A percentile compares a stretch with the other conserved stretches of the same genome.
Conservation (phyloP, 1,140 invertebrate species). For the Drosophila tristis region DNA sequence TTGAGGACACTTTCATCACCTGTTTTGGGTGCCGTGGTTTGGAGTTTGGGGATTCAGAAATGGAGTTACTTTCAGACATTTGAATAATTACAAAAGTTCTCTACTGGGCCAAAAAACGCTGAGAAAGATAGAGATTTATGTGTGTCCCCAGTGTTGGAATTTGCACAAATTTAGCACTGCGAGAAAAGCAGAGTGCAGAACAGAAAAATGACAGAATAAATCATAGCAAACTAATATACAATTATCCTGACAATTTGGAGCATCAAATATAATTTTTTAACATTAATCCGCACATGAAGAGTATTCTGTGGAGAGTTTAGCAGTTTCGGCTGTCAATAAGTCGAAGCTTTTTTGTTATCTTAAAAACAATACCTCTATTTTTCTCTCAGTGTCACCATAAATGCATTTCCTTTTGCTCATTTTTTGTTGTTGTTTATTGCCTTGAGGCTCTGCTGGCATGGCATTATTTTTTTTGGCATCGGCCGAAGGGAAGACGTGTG, state of each 20-base stretch:
- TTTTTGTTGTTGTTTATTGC: background rate
- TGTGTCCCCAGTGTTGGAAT: slow-evolving; percentile 46
- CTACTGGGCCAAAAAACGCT: slow-evolving; percentile 15
- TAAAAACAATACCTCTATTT: no score
- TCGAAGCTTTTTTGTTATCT: no score
- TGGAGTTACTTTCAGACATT: slow-evolving; percentile 39
- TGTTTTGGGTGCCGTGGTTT: slow-evolving; percentile 10
- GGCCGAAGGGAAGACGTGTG: slow-evolving; percentile 26
- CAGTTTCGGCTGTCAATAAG: no score
- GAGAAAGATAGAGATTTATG: slow-evolving; percentile 59
- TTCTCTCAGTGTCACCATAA: background rate
- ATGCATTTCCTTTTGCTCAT: background rate
- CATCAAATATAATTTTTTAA: no score
- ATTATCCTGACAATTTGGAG: no score
- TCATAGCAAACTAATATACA: no score
- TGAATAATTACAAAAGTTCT: slow-evolving; percentile 79
- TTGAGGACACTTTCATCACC: slow-evolving; percentile 58
- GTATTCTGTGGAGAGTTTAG: no score
- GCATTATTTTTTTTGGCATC: slow-evolving; percentile 43
- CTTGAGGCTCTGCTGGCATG: slow-evolving; percentile 8
- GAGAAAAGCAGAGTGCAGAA: no score
- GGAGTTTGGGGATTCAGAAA: no score
- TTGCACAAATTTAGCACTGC: slow-evolving; percentile 24
- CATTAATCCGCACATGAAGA: no score
- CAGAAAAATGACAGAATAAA: no score